phyloP scores from a whole-genome alignment of 1,140 invertebrate species.

The Lepidotrigona ventralis region DNA sequence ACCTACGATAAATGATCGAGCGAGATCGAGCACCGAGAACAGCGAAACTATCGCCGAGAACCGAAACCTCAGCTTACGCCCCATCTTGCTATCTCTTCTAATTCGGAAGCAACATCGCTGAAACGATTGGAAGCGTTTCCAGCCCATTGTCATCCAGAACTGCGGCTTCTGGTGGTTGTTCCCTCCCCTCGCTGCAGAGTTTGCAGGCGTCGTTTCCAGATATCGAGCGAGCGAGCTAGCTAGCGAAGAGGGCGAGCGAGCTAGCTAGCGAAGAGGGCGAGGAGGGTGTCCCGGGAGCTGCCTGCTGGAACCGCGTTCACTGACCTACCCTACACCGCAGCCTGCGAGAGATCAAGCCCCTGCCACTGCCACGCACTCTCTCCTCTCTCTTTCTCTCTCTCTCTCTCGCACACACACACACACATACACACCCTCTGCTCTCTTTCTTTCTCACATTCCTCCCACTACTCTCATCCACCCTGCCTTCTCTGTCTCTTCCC shows the following conservation, averaged over 20 bases:
- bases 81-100: no score
- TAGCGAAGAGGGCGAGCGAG: constrained; percentile 26
- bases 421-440: no score
- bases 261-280: constrained; percentile 8
- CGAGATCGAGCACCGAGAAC: no score
- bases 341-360: constrained; percentile 41
- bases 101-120: background rate
- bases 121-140: constrained; percentile 3
- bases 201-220: constrained; percentile 60
- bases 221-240: constrained; percentile 63
- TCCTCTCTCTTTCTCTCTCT: background rate
- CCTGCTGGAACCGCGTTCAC: constrained; percentile 64
- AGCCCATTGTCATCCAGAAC: no score
- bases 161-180: background rate
- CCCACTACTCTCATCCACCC: background rate
- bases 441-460: constrained; percentile 24
- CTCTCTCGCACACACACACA: no score
- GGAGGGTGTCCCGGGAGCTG: constrained; percentile 60
- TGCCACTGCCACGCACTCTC: background rate
- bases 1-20: no score
- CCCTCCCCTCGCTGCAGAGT: constrained; percentile 4
- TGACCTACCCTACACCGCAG: constrained; percentile 64
- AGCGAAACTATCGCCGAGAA: no score
- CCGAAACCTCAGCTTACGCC: no score
- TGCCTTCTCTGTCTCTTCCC: background rate